Conservation (phyloP, 2,113 vertebrate species). For the Rhizomys pruinosus region DNA sequence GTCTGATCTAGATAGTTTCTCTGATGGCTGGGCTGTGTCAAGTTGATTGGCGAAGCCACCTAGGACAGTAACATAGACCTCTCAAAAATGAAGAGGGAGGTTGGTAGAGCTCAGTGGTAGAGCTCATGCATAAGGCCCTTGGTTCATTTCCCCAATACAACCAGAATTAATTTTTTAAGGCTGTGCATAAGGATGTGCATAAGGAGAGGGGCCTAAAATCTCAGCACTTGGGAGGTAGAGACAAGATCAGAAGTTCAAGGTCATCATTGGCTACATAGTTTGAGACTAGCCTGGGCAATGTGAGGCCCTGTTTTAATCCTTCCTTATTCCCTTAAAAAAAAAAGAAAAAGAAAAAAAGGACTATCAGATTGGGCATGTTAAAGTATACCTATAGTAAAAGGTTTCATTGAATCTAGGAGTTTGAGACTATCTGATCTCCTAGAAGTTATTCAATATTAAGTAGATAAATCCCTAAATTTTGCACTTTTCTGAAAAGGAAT, state of each 20-base stretch:
- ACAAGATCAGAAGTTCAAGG: background rate
- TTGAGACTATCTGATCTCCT: background rate
- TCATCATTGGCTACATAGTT: background rate
- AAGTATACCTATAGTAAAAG: background rate
- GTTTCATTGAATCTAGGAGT: background rate
- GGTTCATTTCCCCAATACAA: background rate
- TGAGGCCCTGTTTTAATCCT: background rate
- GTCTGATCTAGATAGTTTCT: background rate
- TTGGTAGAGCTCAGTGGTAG: background rate
- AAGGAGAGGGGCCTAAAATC: background rate
- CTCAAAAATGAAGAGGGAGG: no score
- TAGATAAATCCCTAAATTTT: background rate
- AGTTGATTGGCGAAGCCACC: background rate
- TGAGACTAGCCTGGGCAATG: background rate
- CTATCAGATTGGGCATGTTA: background rate
- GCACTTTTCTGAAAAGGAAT: constrained; percentile 22
- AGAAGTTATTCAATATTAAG: background rate
- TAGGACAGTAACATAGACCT: background rate
- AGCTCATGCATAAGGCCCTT: background rate
- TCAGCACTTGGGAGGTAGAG: background rate
- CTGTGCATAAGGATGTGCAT: background rate
- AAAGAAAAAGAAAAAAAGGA: background rate
- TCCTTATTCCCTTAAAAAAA: background rate
- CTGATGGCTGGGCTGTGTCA: background rate
- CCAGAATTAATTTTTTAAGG: background rate